Conservation (phyloP, 2,888 invertebrate genomes). For the Empis livida region DNA sequence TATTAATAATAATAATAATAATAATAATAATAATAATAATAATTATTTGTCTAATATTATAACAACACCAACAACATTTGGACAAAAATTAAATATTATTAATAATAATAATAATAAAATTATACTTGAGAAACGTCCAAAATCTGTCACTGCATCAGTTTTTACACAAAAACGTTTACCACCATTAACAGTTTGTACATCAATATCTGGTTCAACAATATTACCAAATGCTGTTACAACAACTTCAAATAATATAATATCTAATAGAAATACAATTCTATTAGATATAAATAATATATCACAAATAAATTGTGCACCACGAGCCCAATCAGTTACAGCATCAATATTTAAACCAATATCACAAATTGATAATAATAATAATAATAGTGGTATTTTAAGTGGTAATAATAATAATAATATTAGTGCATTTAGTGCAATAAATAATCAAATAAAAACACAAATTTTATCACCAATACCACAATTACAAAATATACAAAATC, state of each 20-base stretch:
- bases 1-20: background rate
- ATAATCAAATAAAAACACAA: no score
- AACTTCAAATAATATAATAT: constrained; percentile 8
- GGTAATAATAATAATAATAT: background rate
- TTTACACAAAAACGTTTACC: constrained; percentile 13
- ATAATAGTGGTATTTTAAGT: background rate
- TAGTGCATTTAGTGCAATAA: no score
- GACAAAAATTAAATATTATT: background rate
- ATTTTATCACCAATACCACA: constrained; percentile 3
- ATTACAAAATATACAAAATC: constrained; percentile 7
- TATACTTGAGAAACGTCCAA: constrained; percentile 20
- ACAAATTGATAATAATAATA: constrained; percentile 2
- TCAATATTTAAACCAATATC: constrained; percentile 24
- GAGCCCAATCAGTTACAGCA: constrained; percentile 25
- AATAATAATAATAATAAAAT: constrained; percentile 3
- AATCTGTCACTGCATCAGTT: constrained; percentile 33
- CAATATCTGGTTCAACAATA: no score
- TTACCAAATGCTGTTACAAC: constrained; percentile 7
- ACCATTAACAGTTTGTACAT: constrained; percentile 2
- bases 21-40: constrained; percentile 2
- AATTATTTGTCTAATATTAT: background rate
- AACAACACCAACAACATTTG: constrained; percentile 6
- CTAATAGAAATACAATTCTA: constrained; percentile 8
- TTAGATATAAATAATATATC: constrained; percentile 12
- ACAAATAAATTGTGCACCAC: constrained; percentile 16